Percentiles rank a stretch among this genome's conserved stretches.
Conservation (phyloP, 2,113 vertebrate genomes). For the Ursus arctos region DNA sequence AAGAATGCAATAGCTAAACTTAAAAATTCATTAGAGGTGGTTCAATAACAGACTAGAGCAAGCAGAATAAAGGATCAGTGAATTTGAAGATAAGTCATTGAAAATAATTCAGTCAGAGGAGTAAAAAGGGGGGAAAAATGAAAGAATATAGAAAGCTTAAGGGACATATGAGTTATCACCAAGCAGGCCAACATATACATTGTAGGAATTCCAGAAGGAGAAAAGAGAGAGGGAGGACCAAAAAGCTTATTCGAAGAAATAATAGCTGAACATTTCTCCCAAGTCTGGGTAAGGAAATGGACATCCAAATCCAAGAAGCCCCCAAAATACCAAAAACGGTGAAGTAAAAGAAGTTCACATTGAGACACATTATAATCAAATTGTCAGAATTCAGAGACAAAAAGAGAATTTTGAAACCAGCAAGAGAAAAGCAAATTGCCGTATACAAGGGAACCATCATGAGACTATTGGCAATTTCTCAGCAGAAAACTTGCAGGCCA, state of each 20-base stretch:
- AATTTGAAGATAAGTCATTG: not conserved
- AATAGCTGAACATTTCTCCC: not conserved
- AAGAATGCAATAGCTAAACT: not conserved
- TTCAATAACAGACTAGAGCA: not conserved
- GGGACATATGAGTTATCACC: not conserved
- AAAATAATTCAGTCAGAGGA: not conserved
- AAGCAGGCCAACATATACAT: not conserved
- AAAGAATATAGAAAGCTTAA: not conserved
- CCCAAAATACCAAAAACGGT: not conserved
- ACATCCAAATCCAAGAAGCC: not conserved
- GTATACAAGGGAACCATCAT: not conserved
- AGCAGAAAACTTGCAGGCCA: not conserved
- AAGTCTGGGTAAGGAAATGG: not conserved
- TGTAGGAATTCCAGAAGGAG: not conserved
- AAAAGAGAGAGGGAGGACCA: not conserved
- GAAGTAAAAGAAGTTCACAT: not conserved
- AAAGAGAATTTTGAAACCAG: not conserved
- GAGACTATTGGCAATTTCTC: not conserved
- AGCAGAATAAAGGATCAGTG: not conserved
- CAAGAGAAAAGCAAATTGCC: not conserved
- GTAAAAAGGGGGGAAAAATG: not conserved
- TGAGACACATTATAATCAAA: not conserved
- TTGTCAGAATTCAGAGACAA: not conserved
- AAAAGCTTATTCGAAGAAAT: not conserved
- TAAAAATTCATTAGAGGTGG: not conserved